Base-by-base conservation (phyloP, 2,888 invertebrate species). In the Drosophila kanekoi region DNA sequence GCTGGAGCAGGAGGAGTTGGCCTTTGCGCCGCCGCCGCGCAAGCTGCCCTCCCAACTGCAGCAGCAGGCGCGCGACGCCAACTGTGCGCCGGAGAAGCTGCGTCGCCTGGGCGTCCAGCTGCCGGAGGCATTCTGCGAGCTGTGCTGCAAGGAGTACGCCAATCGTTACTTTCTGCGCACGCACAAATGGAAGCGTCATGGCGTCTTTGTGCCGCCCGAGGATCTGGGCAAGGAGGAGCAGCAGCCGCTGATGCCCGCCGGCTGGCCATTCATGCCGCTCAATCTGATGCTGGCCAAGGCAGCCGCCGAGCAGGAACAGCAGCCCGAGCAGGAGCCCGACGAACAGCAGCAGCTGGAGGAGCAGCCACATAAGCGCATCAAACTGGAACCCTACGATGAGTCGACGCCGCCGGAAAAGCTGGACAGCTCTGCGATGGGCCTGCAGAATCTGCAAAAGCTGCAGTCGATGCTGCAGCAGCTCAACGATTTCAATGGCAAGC, bases 141-240 rank as follows among this genome's bases (percentile, higher is more conserved):
- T 98, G 65, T 98, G 98, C 92, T 96, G 97, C 92, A 97, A 97
- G 91, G 97, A 98, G 91, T 98, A 98, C 91, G 97, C 97, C 91
- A 98, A 97, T 91, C 97, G 97, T 92, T 98, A 98, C 91, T 98
- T 98, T 90, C 93, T 99, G 44, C 94, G 97, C 57, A 97, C 97
- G 49, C 99, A 99, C 92, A 97, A 98, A 90, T 95, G 97, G 93
- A 97, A 98, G 91, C 95, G 97, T n/a, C 98, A 99, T 92, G 98
- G 98, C 0, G 95, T 98, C 37, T 94, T 94, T 72, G 93, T 95
- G 58, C 94, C 94, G 1, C 93, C 95, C 79, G 93, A 95, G 91
- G 94, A 96, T 80, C 87, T 61, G 9, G 49, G 71, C 61, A 87
- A 86, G 8, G 84, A 84, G 1, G 77, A 81, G 14, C 66, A 66